These are phyloP conservation scores for Epinotia ramella DNA, from an alignment of 2,888 invertebrate species.

Conservation along the genomic window DNA sequence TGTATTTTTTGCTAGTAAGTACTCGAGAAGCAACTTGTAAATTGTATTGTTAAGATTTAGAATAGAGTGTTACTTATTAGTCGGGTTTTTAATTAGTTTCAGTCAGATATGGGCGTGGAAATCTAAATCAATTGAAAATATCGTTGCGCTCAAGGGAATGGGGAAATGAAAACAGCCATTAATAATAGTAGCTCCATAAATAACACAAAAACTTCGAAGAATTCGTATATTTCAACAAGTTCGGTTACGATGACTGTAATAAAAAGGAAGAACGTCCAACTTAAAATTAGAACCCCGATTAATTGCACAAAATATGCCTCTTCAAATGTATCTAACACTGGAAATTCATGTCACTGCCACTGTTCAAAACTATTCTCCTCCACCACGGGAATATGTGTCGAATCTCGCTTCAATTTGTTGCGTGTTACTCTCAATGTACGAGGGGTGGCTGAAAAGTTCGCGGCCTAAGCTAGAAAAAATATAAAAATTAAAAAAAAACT, in stretches of 20 bases:
- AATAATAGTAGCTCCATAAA: no score
- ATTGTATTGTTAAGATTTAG: conserved; percentile 14
- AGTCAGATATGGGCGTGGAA: background rate
- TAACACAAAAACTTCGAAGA: background rate
- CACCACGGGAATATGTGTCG: background rate
- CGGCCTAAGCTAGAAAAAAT: no score
- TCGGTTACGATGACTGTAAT: no score
- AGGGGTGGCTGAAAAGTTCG: no score
- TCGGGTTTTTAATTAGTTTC: conserved; percentile 4
- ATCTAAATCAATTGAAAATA: background rate
- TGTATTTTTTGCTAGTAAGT: background rate
- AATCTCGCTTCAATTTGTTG: background rate
- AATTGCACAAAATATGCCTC: background rate
- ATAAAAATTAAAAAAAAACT: no score
- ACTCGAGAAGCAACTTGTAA: conserved; percentile 5
- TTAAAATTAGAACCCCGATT: background rate
- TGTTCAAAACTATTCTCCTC: background rate
- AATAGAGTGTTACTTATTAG: conserved; percentile 3
- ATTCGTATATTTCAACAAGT: background rate
- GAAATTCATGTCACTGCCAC: conserved; percentile 1
- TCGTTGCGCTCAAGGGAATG: background rate
- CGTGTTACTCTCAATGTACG: background rate
- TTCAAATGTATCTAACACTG: conserved; percentile 6
- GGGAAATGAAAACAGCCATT: no score
- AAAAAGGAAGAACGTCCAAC: background rate